Evolutionary conservation across 1,140 invertebrate species (phyloP).

Genomic region (Dreissena polymorpha): DNA sequence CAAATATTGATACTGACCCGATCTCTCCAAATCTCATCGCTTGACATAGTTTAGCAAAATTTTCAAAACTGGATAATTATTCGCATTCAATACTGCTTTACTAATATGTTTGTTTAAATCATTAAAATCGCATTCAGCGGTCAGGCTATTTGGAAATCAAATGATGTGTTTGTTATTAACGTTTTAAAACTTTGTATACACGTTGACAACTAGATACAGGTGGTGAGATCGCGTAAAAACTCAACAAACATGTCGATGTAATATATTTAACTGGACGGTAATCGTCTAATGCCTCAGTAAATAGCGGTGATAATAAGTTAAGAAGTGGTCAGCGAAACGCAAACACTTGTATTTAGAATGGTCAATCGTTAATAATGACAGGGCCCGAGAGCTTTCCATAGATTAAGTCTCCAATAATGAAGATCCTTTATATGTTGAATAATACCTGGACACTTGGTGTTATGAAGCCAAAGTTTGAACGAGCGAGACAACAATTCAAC

Average conservation of each 20-base stretch:
- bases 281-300: conserved; percentile 45
- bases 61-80: neutral
- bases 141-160: conserved; percentile 20
- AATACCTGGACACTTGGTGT: neutral
- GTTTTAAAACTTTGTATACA: conserved; percentile 30
- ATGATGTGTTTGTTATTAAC: conserved; percentile 33
- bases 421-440: neutral
- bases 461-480: neutral
- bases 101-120: conserved; percentile 1
- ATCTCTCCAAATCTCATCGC: conserved; percentile 30
- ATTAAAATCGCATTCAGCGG: conserved; percentile 24
- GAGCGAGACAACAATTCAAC: neutral
- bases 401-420: neutral
- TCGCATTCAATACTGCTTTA: neutral
- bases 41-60: conserved; percentile 20
- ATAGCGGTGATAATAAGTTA: conserved; percentile 26
- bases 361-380: neutral
- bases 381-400: too few species aligned
- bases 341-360: conserved; percentile 23
- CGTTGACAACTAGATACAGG: conserved; percentile 17
- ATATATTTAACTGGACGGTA: conserved; percentile 28
- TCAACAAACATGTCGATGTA: conserved; percentile 46
- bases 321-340: conserved; percentile 11
- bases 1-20: conserved; percentile 47
- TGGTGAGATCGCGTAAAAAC: conserved; percentile 13